phyloP scores from a whole-genome alignment of 2,888 invertebrate species.

The Deilephila porcellus region DNA sequence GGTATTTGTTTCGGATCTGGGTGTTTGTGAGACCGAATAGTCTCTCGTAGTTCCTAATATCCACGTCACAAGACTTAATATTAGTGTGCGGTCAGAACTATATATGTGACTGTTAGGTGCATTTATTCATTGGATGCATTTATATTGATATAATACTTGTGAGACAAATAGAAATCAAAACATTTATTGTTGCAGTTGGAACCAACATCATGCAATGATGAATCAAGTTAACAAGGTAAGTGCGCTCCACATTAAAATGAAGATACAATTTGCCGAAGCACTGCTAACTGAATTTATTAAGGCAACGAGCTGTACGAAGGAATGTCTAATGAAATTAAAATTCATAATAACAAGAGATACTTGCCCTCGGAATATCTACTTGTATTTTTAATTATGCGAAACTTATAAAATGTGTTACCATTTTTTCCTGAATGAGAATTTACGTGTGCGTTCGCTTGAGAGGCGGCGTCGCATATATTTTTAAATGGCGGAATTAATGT shows the following conservation, averaged over 20 bases:
- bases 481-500: too few relatives aligned
- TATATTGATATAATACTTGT: not conserved
- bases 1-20: too few relatives aligned
- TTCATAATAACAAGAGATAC: slow-evolving; percentile 26
- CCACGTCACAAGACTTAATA: too few relatives aligned
- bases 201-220: slow-evolving; percentile 15
- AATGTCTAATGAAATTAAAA: slow-evolving; percentile 30
- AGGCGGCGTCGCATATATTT: not conserved
- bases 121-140: too few relatives aligned
- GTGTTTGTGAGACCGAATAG: too few relatives aligned
- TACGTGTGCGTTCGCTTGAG: not conserved
- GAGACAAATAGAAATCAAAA: not conserved
- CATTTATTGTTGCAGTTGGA: slow-evolving; percentile 22
- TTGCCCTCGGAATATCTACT: slow-evolving; percentile 4
- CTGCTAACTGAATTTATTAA: slow-evolving; percentile 21
- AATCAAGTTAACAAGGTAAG: slow-evolving; percentile 37
- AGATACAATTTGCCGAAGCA: slow-evolving; percentile 2
- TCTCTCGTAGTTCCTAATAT: too few relatives aligned
- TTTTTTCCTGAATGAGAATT: not conserved
- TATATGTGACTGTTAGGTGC: too few relatives aligned
- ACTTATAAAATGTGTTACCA: not conserved
- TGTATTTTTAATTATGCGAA: slow-evolving; percentile 22
- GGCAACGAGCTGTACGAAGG: slow-evolving; percentile 11
- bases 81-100: too few relatives aligned
- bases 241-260: slow-evolving; percentile 30